Evolutionary conservation across 2,888 invertebrate genomes (phyloP).

Genomic region (Tenodera sinensis): DNA sequence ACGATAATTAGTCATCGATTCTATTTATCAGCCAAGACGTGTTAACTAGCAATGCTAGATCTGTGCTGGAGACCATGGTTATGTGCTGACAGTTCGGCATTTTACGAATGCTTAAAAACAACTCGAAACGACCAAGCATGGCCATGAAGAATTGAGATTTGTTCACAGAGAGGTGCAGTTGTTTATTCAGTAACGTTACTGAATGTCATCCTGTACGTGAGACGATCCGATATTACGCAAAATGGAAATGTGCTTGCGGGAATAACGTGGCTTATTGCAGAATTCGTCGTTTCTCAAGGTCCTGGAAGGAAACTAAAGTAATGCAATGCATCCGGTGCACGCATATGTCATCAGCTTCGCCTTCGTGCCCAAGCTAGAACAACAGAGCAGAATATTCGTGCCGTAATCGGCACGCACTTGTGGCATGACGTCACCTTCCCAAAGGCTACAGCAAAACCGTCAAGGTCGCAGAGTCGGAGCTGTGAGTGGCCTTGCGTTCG

Average conservation of each 20-base stretch:
- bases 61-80: too few relatives aligned
- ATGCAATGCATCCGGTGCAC: neutral
- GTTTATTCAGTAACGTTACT: neutral
- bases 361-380: neutral
- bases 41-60: too few relatives aligned
- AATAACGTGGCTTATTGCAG: neutral
- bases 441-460: slow-evolving; percentile 9
- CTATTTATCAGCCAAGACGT: too few relatives aligned
- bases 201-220: neutral
- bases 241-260: neutral
- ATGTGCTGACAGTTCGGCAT: too few relatives aligned
- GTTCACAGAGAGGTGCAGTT: neutral
- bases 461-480: slow-evolving; percentile 3
- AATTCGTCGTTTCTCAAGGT: neutral
- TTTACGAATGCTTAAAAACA: too few relatives aligned
- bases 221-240: neutral
- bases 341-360: neutral
- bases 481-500: slow-evolving; percentile 2
- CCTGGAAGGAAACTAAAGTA: neutral
- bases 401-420: neutral
- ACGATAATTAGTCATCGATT: too few relatives aligned
- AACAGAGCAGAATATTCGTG: neutral
- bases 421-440: neutral
- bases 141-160: neutral
- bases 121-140: neutral